phyloP scores from a whole-genome alignment of 2,888 invertebrate genomes.

The Malacosoma neustria region DNA sequence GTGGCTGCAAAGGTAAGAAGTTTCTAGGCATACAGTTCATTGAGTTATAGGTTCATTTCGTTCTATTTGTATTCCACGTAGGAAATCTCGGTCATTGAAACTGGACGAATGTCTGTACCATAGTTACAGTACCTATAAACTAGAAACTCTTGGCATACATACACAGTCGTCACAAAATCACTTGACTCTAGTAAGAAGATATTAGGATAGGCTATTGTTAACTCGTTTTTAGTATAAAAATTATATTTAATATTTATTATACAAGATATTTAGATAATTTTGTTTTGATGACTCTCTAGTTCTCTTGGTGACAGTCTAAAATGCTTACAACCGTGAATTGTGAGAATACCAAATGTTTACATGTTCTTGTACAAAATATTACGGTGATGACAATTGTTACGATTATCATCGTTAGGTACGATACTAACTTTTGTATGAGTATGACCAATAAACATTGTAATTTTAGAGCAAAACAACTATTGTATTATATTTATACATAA shows the following conservation, averaged over 20 bases:
- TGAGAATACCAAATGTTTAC: not conserved
- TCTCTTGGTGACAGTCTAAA: too few species aligned
- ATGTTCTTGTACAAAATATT: not conserved
- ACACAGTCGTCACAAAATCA: too few species aligned
- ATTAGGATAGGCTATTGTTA: too few species aligned
- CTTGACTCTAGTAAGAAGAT: too few species aligned
- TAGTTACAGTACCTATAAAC: not conserved
- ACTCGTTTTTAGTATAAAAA: too few species aligned
- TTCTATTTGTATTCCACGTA: conserved; percentile 40
- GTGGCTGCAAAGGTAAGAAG: not conserved
- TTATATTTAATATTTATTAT: too few species aligned
- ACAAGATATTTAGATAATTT: too few species aligned
- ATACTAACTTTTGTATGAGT: not conserved
- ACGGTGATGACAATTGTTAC: not conserved
- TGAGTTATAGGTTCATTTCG: not conserved
- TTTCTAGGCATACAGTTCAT: not conserved
- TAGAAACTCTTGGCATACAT: conserved; percentile 42
- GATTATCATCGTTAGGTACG: not conserved
- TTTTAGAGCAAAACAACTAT: not conserved
- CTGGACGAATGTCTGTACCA: conserved; percentile 22
- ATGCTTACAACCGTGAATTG: too few species aligned
- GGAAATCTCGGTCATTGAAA: conserved; percentile 40
- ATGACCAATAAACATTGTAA: too few species aligned
- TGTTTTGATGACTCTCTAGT: too few species aligned
- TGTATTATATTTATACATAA: not conserved